phyloP scores from a whole-genome alignment of 2,888 invertebrate species.

The Caenorhabditis japonica region DNA sequence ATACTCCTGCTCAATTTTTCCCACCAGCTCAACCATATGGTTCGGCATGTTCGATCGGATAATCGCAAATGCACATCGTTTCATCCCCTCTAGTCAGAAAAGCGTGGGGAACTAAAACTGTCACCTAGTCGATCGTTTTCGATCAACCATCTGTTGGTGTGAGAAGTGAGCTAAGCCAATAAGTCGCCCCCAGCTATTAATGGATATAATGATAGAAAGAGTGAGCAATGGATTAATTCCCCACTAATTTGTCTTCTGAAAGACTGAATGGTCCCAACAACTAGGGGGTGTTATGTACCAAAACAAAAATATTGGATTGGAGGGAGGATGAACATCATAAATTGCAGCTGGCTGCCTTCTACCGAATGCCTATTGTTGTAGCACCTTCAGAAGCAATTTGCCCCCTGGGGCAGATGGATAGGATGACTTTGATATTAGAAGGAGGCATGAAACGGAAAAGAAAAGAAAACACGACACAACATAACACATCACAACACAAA shows the following conservation, averaged over 20 bases:
- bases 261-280: no score
- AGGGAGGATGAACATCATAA: conserved; percentile 26
- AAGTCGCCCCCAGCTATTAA: background rate
- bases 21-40: conserved; percentile 49
- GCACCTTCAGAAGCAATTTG: conserved; percentile 43
- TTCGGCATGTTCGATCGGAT: conserved; percentile 47
- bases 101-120: no score
- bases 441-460: no score
- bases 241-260: background rate
- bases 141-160: conserved; percentile 57
- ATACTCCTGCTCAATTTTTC: conserved; percentile 5
- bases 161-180: background rate
- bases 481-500: conserved; percentile 5
- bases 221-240: no score
- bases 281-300: background rate
- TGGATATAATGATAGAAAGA: no score
- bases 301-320: conserved; percentile 51
- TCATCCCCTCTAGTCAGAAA: conserved; percentile 29
- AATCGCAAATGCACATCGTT: conserved; percentile 54
- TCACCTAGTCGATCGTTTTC: conserved; percentile 48
- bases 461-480: conserved; percentile 30
- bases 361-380: conserved; percentile 42
- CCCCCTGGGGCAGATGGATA: background rate
- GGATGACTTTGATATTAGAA: no score
- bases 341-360: conserved; percentile 48